Base-by-base conservation (phyloP, 2,888 invertebrate genomes). In the Craniophora ligustri region DNA sequence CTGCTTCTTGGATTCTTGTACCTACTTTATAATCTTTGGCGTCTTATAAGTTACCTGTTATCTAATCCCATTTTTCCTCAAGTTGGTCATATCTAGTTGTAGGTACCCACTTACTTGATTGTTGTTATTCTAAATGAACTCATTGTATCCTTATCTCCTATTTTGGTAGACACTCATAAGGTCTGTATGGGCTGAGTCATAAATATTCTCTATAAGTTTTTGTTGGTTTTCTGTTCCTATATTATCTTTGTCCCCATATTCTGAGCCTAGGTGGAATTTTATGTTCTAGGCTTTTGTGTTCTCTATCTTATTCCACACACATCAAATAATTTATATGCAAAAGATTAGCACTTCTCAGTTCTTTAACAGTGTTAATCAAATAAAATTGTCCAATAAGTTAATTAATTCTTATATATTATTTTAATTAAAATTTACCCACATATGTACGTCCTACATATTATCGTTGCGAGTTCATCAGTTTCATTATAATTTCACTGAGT, bases 1-100 rank as follows among this genome's bases (percentile, higher is more conserved):
- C 75, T 81, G 81, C 60, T 59, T 34, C 44, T 55, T 59, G 69
- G 54, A 77, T 77, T 80, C 76, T 75, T 73, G 47, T 61, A 32
- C 35, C 28, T 45, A 45, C 53, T 42, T 39, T 36, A 54, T 60
- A 44, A 62, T 57, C 47, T 34, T 41, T 31, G 36, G 26, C 16
- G 31, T 31, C 13, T 46, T 38, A 26, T 49, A 55, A 34, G 42
- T 41, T 44, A 40, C 28, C 50, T 44, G 45, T 50, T 57, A 48
- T 40, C 44, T 71, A 42, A 51, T 19, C 36, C 15, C 40, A 41
- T 32, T 39, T 36, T 54, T 48, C 26, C 55, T 28, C 39, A 40
- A 38, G 8, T 42, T 51, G 41, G 35, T 57, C 40, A 23, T 40
- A 42, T 30, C 47, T 44, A 40, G 67, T n/a, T n/a, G 8, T 8